Percentiles rank a stretch among this genome's conserved stretches.
phyloP scores from a whole-genome alignment of 1,140 invertebrate genomes.

The Bombus vancouverensis region DNA sequence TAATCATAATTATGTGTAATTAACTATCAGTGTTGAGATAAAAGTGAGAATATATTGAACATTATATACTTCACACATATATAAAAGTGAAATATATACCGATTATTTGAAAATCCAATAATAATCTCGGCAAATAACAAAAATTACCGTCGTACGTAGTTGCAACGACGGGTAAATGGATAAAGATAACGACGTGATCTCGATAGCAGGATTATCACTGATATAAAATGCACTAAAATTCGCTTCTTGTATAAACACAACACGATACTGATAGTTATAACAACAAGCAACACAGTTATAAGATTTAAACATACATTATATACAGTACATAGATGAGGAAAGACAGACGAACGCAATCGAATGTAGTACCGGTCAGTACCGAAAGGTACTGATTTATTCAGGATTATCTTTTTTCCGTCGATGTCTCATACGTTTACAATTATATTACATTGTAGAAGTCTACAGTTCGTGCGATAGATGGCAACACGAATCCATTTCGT shows the following conservation, averaged over 20 bases:
- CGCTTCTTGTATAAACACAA: neutral
- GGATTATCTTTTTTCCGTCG: slow-evolving; percentile 1
- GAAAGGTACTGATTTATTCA: slow-evolving; percentile 11
- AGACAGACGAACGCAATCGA: neutral
- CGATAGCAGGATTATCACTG: neutral
- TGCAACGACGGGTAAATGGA: slow-evolving; percentile 3
- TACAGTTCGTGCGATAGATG: neutral
- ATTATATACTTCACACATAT: neutral
- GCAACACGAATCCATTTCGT: neutral
- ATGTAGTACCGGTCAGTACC: neutral
- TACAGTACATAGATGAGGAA: neutral
- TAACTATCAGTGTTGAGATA: neutral
- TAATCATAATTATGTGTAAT: slow-evolving; percentile 2
- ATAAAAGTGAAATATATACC: neutral
- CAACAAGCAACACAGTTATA: neutral
- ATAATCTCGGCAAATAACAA: neutral
- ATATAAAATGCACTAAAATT: neutral
- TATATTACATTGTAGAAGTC: neutral
- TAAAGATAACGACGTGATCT: neutral
- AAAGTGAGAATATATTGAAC: neutral
- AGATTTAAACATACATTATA: neutral
- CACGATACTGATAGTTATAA: neutral
- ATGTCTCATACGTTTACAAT: neutral
- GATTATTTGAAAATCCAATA: neutral
- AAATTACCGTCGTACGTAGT: neutral